These are phyloP conservation scores for Heliangelus exortis DNA, from an alignment of 2,797 vertebrate genomes.

Conservation along the genomic window DNA sequence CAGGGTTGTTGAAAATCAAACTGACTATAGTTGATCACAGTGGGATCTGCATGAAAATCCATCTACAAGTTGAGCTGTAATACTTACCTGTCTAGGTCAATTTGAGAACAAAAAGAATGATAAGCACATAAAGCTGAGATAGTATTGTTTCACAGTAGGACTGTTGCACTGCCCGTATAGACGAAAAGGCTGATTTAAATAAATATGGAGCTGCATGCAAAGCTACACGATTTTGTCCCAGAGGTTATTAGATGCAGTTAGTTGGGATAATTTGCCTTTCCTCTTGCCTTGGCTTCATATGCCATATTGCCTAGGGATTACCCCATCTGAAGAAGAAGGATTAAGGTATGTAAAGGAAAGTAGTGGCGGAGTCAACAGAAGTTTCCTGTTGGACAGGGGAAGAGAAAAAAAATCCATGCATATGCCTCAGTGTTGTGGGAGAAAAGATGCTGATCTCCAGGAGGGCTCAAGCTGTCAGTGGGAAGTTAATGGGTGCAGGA, in stretches of 20 bases:
- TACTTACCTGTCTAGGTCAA: conserved; percentile 61
- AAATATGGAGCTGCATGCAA: background rate
- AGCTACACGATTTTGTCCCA: background rate
- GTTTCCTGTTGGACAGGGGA: background rate
- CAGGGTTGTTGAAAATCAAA: conserved; percentile 62
- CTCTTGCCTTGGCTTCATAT: background rate
- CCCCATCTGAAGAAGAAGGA: background rate
- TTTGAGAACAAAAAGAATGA: conserved; percentile 63
- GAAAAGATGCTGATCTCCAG: background rate
- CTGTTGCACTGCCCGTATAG: background rate
- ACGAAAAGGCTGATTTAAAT: background rate
- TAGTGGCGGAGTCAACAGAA: background rate
- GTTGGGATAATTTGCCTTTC: background rate
- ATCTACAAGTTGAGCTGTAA: conserved; percentile 58
- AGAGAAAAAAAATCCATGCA: background rate
- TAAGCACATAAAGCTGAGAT: conserved; percentile 45
- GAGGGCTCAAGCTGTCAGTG: background rate
- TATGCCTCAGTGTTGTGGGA: background rate
- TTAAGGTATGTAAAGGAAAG: background rate
- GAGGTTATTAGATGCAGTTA: background rate
- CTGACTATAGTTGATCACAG: conserved; percentile 68
- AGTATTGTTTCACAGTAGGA: conserved; percentile 53
- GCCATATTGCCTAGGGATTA: background rate
- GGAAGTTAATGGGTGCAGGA: background rate
- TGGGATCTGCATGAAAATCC: conserved; percentile 67